These are phyloP conservation scores for Pachyrhynchus sulphureomaculatus DNA, from an alignment of 1,140 invertebrate genomes.

Conservation along the genomic window DNA sequence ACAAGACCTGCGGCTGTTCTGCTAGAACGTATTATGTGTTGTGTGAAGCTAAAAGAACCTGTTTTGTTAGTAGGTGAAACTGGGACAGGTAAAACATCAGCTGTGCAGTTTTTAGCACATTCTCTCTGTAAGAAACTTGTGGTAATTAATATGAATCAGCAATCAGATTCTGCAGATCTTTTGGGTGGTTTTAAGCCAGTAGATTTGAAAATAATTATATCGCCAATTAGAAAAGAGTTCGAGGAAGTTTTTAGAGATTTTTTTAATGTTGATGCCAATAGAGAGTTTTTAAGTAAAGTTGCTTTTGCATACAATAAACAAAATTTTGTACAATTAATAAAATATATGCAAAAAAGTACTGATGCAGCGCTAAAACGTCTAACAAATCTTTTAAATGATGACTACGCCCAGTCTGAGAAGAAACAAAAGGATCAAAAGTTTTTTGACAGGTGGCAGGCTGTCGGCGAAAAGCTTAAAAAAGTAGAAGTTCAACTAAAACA, in stretches of 20 bases:
- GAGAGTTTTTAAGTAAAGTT: slow-evolving; percentile 80
- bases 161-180: slow-evolving; percentile 94
- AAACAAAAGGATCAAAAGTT: slow-evolving; percentile 48
- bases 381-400: slow-evolving; percentile 3
- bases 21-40: slow-evolving; percentile 83
- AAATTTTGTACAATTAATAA: slow-evolving; percentile 71
- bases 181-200: slow-evolving; percentile 97
- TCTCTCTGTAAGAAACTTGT: slow-evolving; percentile 80
- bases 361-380: slow-evolving; percentile 64
- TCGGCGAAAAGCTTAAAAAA: slow-evolving; percentile 72
- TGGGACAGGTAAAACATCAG: slow-evolving; percentile 97
- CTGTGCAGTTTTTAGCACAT: slow-evolving; percentile 88
- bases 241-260: slow-evolving; percentile 77
- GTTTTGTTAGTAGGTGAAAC: slow-evolving; percentile 97
- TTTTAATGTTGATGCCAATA: slow-evolving; percentile 81
- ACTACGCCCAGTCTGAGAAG: slow-evolving; percentile 25
- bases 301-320: slow-evolving; percentile 71
- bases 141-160: slow-evolving; percentile 99
- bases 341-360: slow-evolving; percentile 76
- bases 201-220: slow-evolving; percentile 81
- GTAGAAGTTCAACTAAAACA: slow-evolving; percentile 69
- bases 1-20: slow-evolving; percentile 77
- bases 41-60: slow-evolving; percentile 82
- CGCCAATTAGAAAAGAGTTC: slow-evolving; percentile 81
- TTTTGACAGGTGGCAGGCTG: slow-evolving; percentile 52